Evolutionary conservation across 2,113 vertebrate species (phyloP).

Genomic region (Pachypanchax playfairii): DNA sequence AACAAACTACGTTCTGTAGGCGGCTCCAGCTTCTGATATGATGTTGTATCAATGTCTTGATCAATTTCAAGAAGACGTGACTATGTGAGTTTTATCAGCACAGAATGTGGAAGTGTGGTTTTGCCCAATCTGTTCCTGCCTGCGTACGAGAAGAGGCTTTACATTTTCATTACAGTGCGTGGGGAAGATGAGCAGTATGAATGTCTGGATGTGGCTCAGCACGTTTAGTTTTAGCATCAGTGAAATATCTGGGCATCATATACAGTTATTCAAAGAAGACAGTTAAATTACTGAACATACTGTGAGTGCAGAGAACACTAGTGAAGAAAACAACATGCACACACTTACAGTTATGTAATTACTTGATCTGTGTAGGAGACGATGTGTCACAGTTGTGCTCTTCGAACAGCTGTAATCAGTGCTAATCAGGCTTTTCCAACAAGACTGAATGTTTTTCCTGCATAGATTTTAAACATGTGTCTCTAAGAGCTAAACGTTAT

Average conservation of each 20-base stretch:
- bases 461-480: constrained; percentile 4
- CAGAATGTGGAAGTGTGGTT: neutral
- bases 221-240: neutral
- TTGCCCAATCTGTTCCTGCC: constrained; percentile 13
- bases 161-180: constrained; percentile 3
- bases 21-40: constrained; percentile 3
- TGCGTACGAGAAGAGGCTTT: neutral
- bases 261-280: constrained; percentile 19
- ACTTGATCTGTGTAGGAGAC: constrained; percentile 17
- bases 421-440: constrained; percentile 3
- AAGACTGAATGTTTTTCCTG: constrained; percentile 16
- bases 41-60: constrained; percentile 3
- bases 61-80: constrained; percentile 16
- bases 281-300: neutral
- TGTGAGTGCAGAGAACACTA: constrained; percentile 10
- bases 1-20: neutral
- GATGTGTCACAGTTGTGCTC: neutral
- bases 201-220: constrained; percentile 1
- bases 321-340: constrained; percentile 9
- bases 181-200: neutral
- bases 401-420: constrained; percentile 10
- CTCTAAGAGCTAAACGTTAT: constrained; percentile 32
- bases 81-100: constrained; percentile 9
- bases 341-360: constrained; percentile 27
- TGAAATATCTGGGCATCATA: constrained; percentile 16